Conservation (phyloP, 2,888 invertebrate species). For the Mesorhabditis sp. region DNA sequence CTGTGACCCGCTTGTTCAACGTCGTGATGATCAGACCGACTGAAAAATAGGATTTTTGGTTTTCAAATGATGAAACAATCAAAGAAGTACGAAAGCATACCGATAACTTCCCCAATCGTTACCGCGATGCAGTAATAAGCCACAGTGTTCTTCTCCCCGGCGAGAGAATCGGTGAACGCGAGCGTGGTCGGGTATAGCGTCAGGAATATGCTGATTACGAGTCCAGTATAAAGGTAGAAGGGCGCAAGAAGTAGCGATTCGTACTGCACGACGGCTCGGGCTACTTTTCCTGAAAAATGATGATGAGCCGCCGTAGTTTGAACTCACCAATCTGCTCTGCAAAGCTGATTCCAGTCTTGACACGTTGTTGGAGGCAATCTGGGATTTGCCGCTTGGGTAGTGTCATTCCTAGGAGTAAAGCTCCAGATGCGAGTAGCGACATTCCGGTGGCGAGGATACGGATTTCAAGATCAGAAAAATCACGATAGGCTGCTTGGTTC, state of each 20-base stretch:
- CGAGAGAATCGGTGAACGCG: conserved; percentile 1
- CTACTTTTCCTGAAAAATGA: not conserved
- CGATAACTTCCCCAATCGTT: not conserved
- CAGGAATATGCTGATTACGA: not conserved
- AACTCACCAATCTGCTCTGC: not conserved
- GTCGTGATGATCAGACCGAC: not conserved
- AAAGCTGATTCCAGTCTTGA: not conserved
- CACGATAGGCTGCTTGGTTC: not conserved
- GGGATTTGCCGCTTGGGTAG: not conserved
- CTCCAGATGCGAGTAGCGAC: not conserved
- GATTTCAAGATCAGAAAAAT: not conserved
- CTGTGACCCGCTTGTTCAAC: not conserved
- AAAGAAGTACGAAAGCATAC: not conserved
- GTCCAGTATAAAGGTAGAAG: not conserved
- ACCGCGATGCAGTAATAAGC: not conserved
- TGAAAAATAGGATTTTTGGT: not conserved
- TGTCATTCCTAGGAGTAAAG: not conserved
- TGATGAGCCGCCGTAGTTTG: not conserved
- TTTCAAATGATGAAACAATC: not conserved
- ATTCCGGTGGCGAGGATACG: not conserved
- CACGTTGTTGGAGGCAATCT: not conserved
- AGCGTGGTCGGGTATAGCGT: not conserved
- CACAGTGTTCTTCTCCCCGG: not conserved
- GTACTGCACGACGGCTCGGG: not conserved
- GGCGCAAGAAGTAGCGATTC: not conserved